A percentile compares a stretch with the other conserved stretches of the same genome.
These are phyloP conservation scores for Morpho deidamia DNA, from an alignment of 2,888 invertebrate genomes.

Conservation along the genomic window DNA sequence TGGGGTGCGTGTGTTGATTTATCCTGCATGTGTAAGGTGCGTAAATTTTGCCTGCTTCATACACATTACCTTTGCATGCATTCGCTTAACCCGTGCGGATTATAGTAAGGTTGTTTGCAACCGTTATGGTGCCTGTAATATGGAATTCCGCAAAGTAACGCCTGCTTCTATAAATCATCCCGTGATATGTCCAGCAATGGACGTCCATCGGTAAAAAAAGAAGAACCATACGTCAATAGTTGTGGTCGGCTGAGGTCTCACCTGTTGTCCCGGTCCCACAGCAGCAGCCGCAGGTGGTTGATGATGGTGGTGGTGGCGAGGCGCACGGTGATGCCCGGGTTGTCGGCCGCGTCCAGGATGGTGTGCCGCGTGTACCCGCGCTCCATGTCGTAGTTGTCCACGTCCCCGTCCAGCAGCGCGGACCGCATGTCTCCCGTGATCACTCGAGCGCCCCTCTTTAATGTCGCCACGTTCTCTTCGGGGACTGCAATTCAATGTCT, in stretches of 20 bases:
- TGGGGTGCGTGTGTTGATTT: too few relatives aligned
- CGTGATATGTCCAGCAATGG: too few relatives aligned
- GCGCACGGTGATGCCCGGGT: conserved; percentile 89
- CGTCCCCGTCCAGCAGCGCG: conserved; percentile 93
- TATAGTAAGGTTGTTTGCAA: too few relatives aligned
- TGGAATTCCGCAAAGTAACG: too few relatives aligned
- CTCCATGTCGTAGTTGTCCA: conserved; percentile 93
- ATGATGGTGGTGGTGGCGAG: conserved; percentile 91
- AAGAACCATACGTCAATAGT: too few relatives aligned
- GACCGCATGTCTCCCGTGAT: conserved; percentile 93
- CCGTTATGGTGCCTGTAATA: too few relatives aligned
- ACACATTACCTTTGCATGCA: too few relatives aligned
- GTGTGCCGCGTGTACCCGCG: conserved; percentile 93
- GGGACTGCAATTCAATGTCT: conserved; percentile 75
- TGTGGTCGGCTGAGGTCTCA: conserved; percentile 13
- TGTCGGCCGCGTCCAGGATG: conserved; percentile 84
- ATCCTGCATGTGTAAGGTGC: too few relatives aligned
- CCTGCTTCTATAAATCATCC: too few relatives aligned
- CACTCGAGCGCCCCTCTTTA: conserved; percentile 89
- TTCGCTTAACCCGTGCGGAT: too few relatives aligned
- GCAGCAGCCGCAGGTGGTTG: conserved; percentile 93
- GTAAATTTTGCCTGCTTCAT: too few relatives aligned
- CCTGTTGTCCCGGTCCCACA: conserved; percentile 97
- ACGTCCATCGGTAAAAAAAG: too few relatives aligned
- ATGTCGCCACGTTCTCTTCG: conserved; percentile 94